Evolutionary conservation across 2,888 invertebrate species (phyloP), one percentile per base, ranked within the genome.

Genomic region (Amphipyra berbera): DNA sequence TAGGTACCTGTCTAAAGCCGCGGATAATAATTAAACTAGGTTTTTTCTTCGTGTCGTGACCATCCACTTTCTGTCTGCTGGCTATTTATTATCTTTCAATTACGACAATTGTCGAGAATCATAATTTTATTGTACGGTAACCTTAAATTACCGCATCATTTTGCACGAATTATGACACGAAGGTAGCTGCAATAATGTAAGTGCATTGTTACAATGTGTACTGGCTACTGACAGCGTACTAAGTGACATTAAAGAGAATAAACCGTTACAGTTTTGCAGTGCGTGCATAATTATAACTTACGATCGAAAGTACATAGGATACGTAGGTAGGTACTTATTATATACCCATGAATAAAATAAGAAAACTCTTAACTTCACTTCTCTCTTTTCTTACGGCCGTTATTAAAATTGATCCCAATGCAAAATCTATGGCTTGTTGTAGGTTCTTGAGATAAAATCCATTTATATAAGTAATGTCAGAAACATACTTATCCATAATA

Each of bases 221-320:
- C 10, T 33, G 56, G 13, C 38, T 59, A 55, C 46, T 33, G 30
- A 30, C 7, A 7, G 49, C 50, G 42, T 47, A 58, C 54, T 56
- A 38, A 37, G 69, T 70, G 71, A 70, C 71, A 70, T 71, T 65
- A 50, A 59, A 61, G 66, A 61, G 56, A 60, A 70, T 65, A 70
- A 70, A 71, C 66, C 60, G 60, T 71, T 65, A 49, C 65, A 60
- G 53, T 57, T 57, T 71, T 65, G 53, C 65, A 60, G 53, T 57
- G 60, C 60, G 56, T 71, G 71, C 56, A 59, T 69, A n/a, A n/a
- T n/a, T n/a, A n/a, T n/a, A n/a, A n/a, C n/a, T n/a, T n/a, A n/a
- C 21, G 21, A 21, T n/a, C n/a, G n/a, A 21, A 21, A 21, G 21
- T 21, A 21, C 21, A 21, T 21, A 21, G 3, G 21, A 21, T 21